Conservation (phyloP, 1,140 invertebrate genomes). For the Himalopsyche phryganea region DNA sequence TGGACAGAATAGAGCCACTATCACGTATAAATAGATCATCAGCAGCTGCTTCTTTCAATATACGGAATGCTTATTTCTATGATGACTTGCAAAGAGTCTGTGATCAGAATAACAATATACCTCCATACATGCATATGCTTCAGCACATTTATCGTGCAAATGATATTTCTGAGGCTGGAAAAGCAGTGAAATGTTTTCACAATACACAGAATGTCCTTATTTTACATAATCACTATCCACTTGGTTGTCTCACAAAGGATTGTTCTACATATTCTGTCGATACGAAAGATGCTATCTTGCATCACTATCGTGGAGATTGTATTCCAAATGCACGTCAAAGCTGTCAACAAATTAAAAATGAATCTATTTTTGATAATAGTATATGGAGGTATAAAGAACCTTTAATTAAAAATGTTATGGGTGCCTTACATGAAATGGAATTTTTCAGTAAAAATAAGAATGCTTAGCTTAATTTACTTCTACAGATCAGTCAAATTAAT, state of each 20-base stretch:
- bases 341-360: slow-evolving; percentile 5
- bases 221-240: slow-evolving; percentile 52
- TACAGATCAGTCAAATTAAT: too few species aligned
- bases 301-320: slow-evolving; percentile 54
- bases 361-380: slow-evolving; percentile 1
- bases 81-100: slow-evolving; percentile 81
- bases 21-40: slow-evolving; percentile 64
- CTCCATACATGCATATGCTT: slow-evolving; percentile 48
- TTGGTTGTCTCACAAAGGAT: slow-evolving; percentile 40
- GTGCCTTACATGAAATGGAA: too few species aligned
- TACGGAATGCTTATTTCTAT: slow-evolving; percentile 90
- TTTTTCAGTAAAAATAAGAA: too few species aligned
- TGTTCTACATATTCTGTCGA: slow-evolving; percentile 44
- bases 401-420: background rate
- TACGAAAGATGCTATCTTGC: slow-evolving; percentile 48
- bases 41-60: slow-evolving; percentile 79
- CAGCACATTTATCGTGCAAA: slow-evolving; percentile 47
- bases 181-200: slow-evolving; percentile 53
- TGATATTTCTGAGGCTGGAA: slow-evolving; percentile 47
- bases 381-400: slow-evolving; percentile 11
- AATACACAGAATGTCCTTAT: slow-evolving; percentile 45
- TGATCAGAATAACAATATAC: slow-evolving; percentile 69
- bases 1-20: slow-evolving; percentile 70
- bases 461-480: too few species aligned
- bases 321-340: slow-evolving; percentile 32